Base-by-base conservation (phyloP, 2,888 invertebrate species). In the Leptinotarsa haldemani region DNA sequence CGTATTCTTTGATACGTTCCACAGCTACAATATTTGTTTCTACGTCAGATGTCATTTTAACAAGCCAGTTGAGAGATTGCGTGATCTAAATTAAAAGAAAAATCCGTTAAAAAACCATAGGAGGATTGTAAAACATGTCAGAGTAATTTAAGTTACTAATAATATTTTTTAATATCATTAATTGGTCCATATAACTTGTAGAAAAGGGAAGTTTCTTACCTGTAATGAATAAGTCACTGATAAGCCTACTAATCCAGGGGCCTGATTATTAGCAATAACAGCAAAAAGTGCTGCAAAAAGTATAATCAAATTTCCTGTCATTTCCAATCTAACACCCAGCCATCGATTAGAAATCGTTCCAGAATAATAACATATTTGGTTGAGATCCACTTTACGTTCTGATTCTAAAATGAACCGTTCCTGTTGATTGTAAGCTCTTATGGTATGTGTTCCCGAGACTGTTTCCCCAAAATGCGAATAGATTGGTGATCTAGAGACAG, bases 391-490 rank as follows among this genome's bases (percentile, higher is more conserved):
- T 84, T 93, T 94, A 20, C 89, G 88, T 84, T 98, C 97, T 0
- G 97, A 98, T 86, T 97, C 97, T 16, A 89, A 86, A 58, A 97
- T 94, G 86, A 99, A 99, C 85, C 96, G 90, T 4, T 93, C 88
- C 80, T 94, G 91, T 52, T 94, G 94, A 58, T 91, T 90, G 84
- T 95, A 98, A 0, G 98, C 97, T 81, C 97, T 90, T 80, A 98
- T 97, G 0, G 95, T 94, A 64, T 93, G 90, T 0, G 94, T 94
- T 82, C 95, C 95, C 3, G 95, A 94, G 67, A 99, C 93, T 63
- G 96, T 97, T 89, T 99, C 99, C 25, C 96, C 94, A 85, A 99
- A 98, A 88, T 98, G 98, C 13, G 97, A 97, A 89, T 97, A 99
- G 83, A 99, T 97, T 0, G 98, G 99, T 48, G 98, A 98, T 71